Base-by-base conservation (phyloP, 2,113 vertebrate genomes). In the Australoheros scitulus region DNA sequence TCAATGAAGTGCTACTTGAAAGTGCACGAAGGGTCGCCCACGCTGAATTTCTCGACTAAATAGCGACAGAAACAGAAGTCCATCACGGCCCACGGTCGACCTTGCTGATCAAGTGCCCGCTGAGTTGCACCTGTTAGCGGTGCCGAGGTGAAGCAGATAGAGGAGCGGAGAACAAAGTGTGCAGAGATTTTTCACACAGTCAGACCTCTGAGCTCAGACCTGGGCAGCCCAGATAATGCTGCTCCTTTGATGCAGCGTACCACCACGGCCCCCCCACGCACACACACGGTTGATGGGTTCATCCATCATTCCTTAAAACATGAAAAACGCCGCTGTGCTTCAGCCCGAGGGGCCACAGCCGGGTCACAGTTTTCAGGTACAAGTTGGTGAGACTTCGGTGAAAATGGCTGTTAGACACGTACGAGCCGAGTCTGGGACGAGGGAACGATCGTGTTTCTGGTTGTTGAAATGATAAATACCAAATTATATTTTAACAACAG, bases 31-130 rank as follows among this genome's bases (percentile, higher is more conserved):
- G 77, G 77, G 85, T 85, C 78, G 10, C 82, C 79, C 77, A 75
- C 88, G 76, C 24, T n/a, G 80, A 88, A 80, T 88, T 87, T 79
- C 52, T 94, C 87, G 86, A 76, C 77, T 78, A 52, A 89, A 91
- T 57, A 52, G 76, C 7, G 79, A 88, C 91, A 86, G 79, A 80
- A 83, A 29, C 29, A 6, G 24, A 68, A 17, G 72, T 83, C 83
- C 83, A 84, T 92, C 88, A 83, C 81, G 13, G 61, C 78, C 65
- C 77, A 36, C 60, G 2, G 56, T 68, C 9, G 43, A 80, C 80
- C 81, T 72, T 64, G 8, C 64, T 87, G 92, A 91, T 87, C 77
- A 77, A 87, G 63, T 34, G 61, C 57, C 1, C 4, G 74, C 65
- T 58, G 24, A 15, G 34, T 52, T 1, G 50, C 2, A 24, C 29